Evolutionary conservation across 2,797 vertebrate genomes (phyloP).

Genomic region (Salarias fasciatus): DNA sequence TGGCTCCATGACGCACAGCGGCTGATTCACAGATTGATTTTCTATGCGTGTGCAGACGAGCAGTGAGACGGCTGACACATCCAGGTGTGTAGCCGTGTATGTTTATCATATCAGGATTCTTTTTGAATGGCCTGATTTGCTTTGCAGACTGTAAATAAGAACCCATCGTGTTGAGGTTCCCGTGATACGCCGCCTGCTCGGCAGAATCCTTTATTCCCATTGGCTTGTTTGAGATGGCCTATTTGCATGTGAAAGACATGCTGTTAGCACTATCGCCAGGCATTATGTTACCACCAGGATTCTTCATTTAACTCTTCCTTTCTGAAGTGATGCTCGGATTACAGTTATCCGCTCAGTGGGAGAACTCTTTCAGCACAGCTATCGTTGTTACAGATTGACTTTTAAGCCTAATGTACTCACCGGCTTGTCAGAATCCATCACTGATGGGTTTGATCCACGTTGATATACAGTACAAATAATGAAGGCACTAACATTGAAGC

Average conservation of each 20-base stretch:
- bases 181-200: conserved; percentile 28
- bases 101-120: conserved; percentile 49
- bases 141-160: conserved; percentile 35
- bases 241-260: conserved; percentile 36
- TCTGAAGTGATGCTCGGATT: not conserved
- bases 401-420: too few species aligned
- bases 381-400: too few species aligned
- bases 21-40: conserved; percentile 65
- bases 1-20: conserved; percentile 47
- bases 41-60: conserved; percentile 17
- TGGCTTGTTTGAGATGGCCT: conserved; percentile 38
- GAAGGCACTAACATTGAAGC: not conserved
- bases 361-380: not conserved
- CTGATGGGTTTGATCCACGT: conserved; percentile 1
- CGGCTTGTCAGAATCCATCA: not conserved
- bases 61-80: conserved; percentile 22
- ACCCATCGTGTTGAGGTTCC: conserved; percentile 35
- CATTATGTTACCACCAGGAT: conserved; percentile 12
- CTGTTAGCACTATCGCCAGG: conserved; percentile 14
- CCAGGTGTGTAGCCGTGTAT: conserved; percentile 28
- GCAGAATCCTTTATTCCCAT: conserved; percentile 28
- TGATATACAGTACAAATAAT: not conserved
- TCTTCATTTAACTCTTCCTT: conserved; percentile 7
- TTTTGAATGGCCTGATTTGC: conserved; percentile 24
- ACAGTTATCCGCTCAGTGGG: not conserved